Percentiles rank a stretch among this genome's conserved stretches.
phyloP scores from a whole-genome alignment of 2,797 vertebrate genomes.

The Hylomyscus alleni region DNA sequence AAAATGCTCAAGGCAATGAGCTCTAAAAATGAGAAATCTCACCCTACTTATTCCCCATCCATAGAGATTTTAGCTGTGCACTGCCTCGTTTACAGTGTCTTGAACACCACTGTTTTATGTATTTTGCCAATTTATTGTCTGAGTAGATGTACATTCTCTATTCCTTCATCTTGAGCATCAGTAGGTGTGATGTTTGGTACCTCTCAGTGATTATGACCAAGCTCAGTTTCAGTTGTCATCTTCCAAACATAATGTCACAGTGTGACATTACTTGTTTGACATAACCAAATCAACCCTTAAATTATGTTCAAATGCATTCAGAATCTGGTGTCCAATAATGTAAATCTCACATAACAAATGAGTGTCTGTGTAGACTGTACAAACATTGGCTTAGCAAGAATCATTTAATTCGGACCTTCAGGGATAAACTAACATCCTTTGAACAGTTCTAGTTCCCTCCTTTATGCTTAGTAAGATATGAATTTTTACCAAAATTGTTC shows the following conservation, averaged over 20 bases:
- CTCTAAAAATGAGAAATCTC: constrained; percentile 13
- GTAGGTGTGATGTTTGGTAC: not conserved
- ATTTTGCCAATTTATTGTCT: constrained; percentile 16
- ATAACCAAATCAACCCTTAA: constrained; percentile 43
- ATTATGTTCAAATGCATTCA: constrained; percentile 25
- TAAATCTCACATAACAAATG: constrained; percentile 23
- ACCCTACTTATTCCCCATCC: constrained; percentile 11
- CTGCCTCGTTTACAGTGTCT: constrained; percentile 34
- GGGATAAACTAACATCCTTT: not conserved
- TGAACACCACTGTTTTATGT: constrained; percentile 27
- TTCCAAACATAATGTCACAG: no score
- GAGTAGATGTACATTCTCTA: not conserved
- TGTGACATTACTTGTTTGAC: constrained; percentile 55
- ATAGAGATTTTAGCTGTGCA: not conserved
- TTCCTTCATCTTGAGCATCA: not conserved
- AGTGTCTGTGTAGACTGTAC: constrained; percentile 50
- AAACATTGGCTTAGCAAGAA: constrained; percentile 36
- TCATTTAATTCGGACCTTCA: constrained; percentile 34
- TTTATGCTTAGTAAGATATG: not conserved
- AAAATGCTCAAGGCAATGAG: not conserved
- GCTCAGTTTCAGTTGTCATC: constrained; percentile 53
- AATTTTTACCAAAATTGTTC: not conserved
- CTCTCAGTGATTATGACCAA: constrained; percentile 11
- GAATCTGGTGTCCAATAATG: constrained; percentile 15
- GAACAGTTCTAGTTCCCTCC: not conserved